These are phyloP conservation scores for Chrosomus eos DNA, from an alignment of 2,797 vertebrate species.

Conservation along the genomic window DNA sequence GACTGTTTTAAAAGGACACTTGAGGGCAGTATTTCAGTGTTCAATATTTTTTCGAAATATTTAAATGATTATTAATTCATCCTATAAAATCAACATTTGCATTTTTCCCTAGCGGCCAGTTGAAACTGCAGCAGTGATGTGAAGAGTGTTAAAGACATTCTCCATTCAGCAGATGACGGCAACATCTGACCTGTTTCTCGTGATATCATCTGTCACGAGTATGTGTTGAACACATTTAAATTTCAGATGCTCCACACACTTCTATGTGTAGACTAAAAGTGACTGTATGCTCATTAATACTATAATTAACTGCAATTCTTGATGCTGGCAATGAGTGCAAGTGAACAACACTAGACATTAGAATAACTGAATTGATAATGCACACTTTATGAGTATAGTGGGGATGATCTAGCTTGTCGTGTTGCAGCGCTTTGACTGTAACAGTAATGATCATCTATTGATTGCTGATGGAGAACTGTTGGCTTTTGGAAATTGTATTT, in stretches of 20 bases:
- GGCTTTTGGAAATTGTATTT: background rate
- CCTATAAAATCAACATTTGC: conserved; percentile 61
- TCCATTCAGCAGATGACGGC: conserved; percentile 53
- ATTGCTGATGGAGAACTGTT: background rate
- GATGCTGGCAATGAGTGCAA: background rate
- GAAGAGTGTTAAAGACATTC: conserved; percentile 24
- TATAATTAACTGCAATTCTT: conserved; percentile 26
- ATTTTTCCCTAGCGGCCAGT: conserved; percentile 65
- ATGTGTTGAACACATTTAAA: conserved; percentile 66
- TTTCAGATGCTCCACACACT: conserved; percentile 60
- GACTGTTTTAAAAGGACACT: conserved; percentile 25
- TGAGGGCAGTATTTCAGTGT: conserved; percentile 55
- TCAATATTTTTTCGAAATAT: background rate
- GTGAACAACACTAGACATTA: background rate
- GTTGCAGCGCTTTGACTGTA: background rate
- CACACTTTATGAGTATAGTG: background rate
- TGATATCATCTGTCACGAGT: conserved; percentile 69
- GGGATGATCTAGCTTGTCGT: background rate
- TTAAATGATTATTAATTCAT: background rate
- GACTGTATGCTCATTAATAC: conserved; percentile 10
- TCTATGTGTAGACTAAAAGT: conserved; percentile 44
- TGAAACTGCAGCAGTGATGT: conserved; percentile 52
- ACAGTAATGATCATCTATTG: background rate
- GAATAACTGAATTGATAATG: background rate
- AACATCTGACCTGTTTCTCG: conserved; percentile 56